A percentile compares a stretch with the other conserved stretches of the same genome.
These are phyloP conservation scores for Crepidodera aurea DNA, from an alignment of 2,888 invertebrate genomes.

Conservation along the genomic window DNA sequence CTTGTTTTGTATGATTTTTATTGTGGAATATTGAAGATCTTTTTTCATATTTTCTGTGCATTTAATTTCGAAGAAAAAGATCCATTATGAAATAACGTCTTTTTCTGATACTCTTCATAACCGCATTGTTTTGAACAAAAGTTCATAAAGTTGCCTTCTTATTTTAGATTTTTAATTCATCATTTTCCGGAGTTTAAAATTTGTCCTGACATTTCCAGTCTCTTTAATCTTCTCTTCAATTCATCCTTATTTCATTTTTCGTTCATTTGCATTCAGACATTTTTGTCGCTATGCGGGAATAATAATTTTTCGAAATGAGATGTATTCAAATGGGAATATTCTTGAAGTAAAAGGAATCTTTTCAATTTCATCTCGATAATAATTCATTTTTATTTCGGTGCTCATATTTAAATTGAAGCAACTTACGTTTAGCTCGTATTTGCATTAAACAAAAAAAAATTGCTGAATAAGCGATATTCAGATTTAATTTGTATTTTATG, in stretches of 20 bases:
- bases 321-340: slow-evolving; percentile 31
- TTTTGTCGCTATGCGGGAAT: slow-evolving; percentile 27
- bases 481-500: not conserved
- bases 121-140: too few relatives aligned
- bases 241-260: slow-evolving; percentile 38
- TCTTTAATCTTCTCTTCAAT: slow-evolving; percentile 40
- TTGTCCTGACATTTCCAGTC: slow-evolving; percentile 39
- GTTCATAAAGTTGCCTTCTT: slow-evolving; percentile 27
- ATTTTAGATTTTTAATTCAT: slow-evolving; percentile 39
- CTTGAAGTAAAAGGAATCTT: slow-evolving; percentile 18
- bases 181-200: slow-evolving; percentile 33
- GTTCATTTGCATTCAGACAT: slow-evolving; percentile 36
- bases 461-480: not conserved
- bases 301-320: slow-evolving; percentile 30
- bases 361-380: slow-evolving; percentile 25
- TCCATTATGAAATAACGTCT: too few relatives aligned
- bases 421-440: slow-evolving; percentile 4
- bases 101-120: too few relatives aligned
- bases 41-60: too few relatives aligned
- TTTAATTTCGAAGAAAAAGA: too few relatives aligned
- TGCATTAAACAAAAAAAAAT: not conserved
- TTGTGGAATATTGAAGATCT: too few relatives aligned
- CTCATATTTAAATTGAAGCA: slow-evolving; percentile 13
- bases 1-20: too few relatives aligned
- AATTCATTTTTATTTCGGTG: slow-evolving; percentile 27